Base-by-base conservation (phyloP, 2,797 vertebrate species). In the Channa striata region DNA sequence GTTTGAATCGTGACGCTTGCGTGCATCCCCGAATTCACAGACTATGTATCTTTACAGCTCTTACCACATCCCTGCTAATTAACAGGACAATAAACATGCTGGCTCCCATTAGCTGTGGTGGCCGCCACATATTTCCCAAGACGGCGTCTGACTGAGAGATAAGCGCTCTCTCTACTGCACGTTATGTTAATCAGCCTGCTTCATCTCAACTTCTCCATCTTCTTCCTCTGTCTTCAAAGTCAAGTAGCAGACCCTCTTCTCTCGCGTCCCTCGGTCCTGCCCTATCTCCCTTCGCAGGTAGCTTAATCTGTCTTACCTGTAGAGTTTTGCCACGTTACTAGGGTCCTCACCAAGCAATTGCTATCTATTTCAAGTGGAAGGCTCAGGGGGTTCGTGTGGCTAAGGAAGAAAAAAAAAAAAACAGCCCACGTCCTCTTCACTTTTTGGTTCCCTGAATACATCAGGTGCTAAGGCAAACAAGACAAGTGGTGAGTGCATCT, bases 31-130 rank as follows among this genome's bases (percentile, higher is more conserved):
- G 74, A 82, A 83, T 79, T 77, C 72, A 78, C 65, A 77, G 59
- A 48, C 65, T 72, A 51, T 20, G 63, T 80, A 84, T 82, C 77
- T 86, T 80, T 77, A 79, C 77, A 85, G 77, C 69, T 43, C 61
- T 51, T 74, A 88, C 74, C 75, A 74, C 83, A 76, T 82, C 74
- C 76, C 80, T 79, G 83, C 91, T 93, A 92, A 93, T 93, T 91
- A 93, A 90, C 87, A 79, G 77, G 72, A 89, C 80, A 77, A 87
- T 92, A 90, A 92, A 93, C 80, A 88, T 57, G 80, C 85, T 78
- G 76, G 58, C 83, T 90, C 83, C 89, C 78, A 82, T 90, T 89
- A 91, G 88, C 85, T 76, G 77, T 59, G 70, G 82, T 61, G 43
- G 81, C 80, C 59, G 74, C 83, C 74, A 82, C 85, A 89, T 89